Base-by-base conservation (phyloP, 1,140 invertebrate species). In the Neodiprion virginianus region DNA sequence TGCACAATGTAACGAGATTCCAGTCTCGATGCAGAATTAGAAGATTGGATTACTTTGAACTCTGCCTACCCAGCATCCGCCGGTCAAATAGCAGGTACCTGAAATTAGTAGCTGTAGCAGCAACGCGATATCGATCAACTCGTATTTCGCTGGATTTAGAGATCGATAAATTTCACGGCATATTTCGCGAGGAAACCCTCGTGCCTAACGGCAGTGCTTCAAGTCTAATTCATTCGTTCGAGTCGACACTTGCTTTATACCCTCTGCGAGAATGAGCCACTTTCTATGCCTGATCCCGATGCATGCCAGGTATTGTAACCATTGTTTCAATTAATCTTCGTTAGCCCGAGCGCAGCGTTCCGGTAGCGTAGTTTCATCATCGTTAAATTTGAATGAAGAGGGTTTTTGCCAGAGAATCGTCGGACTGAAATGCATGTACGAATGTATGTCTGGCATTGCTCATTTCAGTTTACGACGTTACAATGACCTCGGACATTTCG, bases 211-310 rank as follows among this genome's bases (percentile, higher is more conserved):
- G 53, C n/a, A 12, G 53, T 61, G 8, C n/a, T 17, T 61, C 53
- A 14, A 12, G n/a, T 61, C 53, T 61, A 1, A 61, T 61, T 61
- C 53, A 61, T 61, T 61, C 53, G n/a, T 61, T 61, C 53, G 0
- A 17, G 3, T 5, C 1, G 28, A 40, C 28, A 40, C 28, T 40
- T 40, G 28, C 28, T 5, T 40, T 40, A 40, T 40, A 40, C 28
- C 28, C 1, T 40, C 2, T 40, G 28, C 28, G 53, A 61, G 53
- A 61, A 61, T 17, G 53, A 61, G 53, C 53, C 53, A 61, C 53
- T 61, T 61, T 61, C 11, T 61, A 61, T 61, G 53, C 53, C n/a
- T 61, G 53, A 61, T 61, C 53, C 53, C 53, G 53, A 61, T 61
- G 11, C 53, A 61, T 61, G 53, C 5, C 8, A 8, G 11, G 53